These are phyloP conservation scores for Cephus rjabovi DNA, from an alignment of 2,888 invertebrate genomes.

Conservation along the genomic window DNA sequence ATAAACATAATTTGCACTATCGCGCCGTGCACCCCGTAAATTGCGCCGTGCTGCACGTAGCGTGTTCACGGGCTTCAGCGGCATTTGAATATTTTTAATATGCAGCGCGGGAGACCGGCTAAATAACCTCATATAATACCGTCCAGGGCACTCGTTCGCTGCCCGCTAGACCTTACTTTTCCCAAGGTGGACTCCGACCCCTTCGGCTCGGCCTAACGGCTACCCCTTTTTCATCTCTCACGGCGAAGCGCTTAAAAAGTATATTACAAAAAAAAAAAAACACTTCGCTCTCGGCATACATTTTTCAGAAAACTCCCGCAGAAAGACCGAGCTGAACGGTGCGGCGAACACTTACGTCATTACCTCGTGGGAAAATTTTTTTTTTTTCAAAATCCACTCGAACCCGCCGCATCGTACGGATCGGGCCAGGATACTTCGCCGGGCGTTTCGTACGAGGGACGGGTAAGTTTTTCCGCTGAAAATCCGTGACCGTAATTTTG, in stretches of 20 bases:
- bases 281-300: not conserved
- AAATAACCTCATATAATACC: slow-evolving; percentile 58
- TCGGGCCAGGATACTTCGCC: too few species aligned
- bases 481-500: not conserved
- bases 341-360: not conserved
- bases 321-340: not conserved
- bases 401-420: not conserved
- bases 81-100: slow-evolving; percentile 64
- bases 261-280: not conserved
- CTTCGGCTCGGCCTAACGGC: not conserved
- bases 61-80: not conserved
- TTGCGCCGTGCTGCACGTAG: slow-evolving; percentile 26
- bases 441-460: too few species aligned
- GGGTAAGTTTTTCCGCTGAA: not conserved
- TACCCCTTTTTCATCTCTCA: not conserved
- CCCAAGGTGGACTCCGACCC: not conserved
- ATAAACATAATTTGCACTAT: slow-evolving; percentile 58
- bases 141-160: slow-evolving; percentile 18
- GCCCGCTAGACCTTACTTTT: slow-evolving; percentile 20
- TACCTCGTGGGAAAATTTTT: not conserved
- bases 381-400: not conserved
- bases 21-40: slow-evolving; percentile 46
- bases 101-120: slow-evolving; percentile 55
- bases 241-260: not conserved
- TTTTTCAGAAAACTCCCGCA: not conserved